Evolutionary conservation across 2,113 vertebrate genomes (phyloP).

Genomic region (Halichoerus grypus): DNA sequence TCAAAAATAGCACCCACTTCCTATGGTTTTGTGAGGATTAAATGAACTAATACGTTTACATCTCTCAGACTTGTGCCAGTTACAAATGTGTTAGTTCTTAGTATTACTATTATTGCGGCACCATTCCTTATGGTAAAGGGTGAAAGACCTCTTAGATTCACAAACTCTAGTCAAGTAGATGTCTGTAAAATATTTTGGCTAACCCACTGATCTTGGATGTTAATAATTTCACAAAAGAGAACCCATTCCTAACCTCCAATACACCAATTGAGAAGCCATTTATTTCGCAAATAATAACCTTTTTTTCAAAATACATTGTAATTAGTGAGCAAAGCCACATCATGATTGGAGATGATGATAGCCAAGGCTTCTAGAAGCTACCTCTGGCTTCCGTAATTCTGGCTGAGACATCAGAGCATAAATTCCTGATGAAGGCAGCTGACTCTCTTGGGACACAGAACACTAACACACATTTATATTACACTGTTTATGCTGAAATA

Average conservation of each 20-base stretch:
- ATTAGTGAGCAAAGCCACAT: constrained; percentile 9
- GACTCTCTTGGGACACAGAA: background rate
- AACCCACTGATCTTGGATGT: background rate
- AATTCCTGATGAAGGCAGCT: background rate
- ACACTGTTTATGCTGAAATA: background rate
- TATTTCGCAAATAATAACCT: background rate
- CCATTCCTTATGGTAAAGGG: background rate
- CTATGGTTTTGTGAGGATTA: background rate
- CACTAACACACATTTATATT: background rate
- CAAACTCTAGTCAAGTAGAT: background rate
- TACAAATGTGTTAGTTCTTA: background rate
- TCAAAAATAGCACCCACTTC: background rate
- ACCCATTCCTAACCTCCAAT: background rate
- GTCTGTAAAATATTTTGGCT: background rate
- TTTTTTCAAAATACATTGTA: background rate
- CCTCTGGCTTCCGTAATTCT: background rate
- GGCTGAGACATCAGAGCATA: background rate
- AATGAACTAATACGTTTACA: background rate
- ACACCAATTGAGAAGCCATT: background rate
- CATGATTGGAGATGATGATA: background rate
- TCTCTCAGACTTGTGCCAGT: background rate
- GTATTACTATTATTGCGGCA: background rate
- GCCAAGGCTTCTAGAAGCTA: background rate
- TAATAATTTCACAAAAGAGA: constrained; percentile 38
- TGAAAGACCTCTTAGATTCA: background rate